A percentile compares a stretch with the other conserved stretches of the same genome.
These are phyloP conservation scores for Phymastichus coffea DNA, from an alignment of 1,140 invertebrate species.

Conservation along the genomic window DNA sequence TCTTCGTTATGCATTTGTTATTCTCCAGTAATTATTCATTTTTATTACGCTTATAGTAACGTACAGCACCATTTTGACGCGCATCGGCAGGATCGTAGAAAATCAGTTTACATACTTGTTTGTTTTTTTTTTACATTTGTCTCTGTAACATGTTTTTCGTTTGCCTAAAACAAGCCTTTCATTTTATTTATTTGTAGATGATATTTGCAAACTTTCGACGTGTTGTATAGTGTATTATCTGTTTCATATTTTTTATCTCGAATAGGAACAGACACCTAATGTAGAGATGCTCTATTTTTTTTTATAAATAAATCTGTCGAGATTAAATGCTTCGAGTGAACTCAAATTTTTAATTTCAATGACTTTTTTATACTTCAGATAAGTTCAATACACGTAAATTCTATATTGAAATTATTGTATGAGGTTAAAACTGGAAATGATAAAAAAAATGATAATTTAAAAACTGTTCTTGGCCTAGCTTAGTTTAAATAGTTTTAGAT, in stretches of 20 bases:
- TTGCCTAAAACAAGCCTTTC: not conserved
- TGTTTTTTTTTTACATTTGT: not conserved
- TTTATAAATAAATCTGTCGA: not conserved
- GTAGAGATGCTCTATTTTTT: not conserved
- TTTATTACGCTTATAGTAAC: slow-evolving; percentile 9
- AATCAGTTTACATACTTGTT: not conserved
- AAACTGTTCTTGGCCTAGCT: not conserved
- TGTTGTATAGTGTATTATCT: not conserved
- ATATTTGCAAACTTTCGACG: not conserved
- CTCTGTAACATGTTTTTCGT: too few relatives aligned
- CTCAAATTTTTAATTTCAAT: not conserved
- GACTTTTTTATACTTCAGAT: not conserved
- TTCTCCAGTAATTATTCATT: not conserved
- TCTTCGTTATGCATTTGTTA: not conserved
- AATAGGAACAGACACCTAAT: slow-evolving; percentile 4
- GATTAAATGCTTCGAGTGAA: not conserved
- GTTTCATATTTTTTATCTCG: not conserved
- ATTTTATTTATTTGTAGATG: not conserved
- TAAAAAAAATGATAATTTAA: too few relatives aligned
- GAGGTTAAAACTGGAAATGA: too few relatives aligned
- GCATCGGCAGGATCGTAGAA: slow-evolving; percentile 12
- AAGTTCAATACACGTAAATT: not conserved
- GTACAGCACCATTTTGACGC: slow-evolving; percentile 21
- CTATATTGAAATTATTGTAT: too few relatives aligned
- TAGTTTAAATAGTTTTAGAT: too few relatives aligned